Evolutionary conservation across 2,797 vertebrate genomes (phyloP).

Genomic region (Masticophis lateralis): DNA sequence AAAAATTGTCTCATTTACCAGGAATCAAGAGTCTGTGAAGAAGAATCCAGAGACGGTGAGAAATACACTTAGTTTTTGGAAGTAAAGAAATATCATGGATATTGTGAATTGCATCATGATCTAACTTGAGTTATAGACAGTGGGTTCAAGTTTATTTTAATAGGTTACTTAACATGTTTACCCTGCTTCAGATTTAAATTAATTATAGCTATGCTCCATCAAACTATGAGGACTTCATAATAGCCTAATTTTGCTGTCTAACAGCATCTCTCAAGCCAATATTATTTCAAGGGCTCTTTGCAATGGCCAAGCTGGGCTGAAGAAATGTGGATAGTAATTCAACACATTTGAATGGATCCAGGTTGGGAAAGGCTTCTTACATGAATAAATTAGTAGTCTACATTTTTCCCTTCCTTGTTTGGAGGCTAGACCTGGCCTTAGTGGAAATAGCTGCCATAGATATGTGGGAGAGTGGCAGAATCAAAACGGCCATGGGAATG

Average conservation of each 20-base stretch:
- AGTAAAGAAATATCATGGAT: not conserved
- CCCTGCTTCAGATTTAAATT: not conserved
- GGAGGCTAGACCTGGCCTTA: not conserved
- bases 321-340: not conserved
- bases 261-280: not conserved
- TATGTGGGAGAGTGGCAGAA: not conserved
- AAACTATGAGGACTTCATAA: not conserved
- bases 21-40: slow-evolving; percentile 46
- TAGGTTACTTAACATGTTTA: not conserved
- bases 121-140: not conserved
- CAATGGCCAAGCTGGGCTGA: not conserved
- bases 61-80: not conserved
- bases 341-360: not conserved
- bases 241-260: not conserved
- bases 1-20: slow-evolving; percentile 46
- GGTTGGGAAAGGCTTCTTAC: not conserved
- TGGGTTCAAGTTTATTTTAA: not conserved
- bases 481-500: not conserved
- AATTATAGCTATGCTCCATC: not conserved
- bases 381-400: not conserved
- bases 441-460: not conserved
- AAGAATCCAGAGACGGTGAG: slow-evolving; percentile 65
- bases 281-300: not conserved
- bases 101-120: not conserved
- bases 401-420: not conserved